A percentile compares a stretch with the other conserved stretches of the same genome.
Conservation (phyloP, 2,888 invertebrate genomes). For the Pilophorus perplexus region DNA sequence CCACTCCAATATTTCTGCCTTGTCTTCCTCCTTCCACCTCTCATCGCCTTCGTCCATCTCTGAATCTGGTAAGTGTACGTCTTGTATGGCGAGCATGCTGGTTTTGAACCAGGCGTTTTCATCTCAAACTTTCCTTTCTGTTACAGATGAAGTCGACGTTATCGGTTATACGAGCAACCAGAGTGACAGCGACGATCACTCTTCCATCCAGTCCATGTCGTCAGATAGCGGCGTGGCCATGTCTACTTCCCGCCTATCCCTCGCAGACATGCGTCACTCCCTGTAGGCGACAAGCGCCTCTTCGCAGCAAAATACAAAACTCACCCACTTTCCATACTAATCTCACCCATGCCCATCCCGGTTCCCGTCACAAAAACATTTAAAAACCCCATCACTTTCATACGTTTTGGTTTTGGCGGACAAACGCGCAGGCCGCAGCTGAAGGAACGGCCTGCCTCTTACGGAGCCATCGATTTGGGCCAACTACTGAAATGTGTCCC, state of each 20-base stretch:
- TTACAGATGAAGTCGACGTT: conserved; percentile 59
- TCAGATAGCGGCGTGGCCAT: conserved; percentile 72
- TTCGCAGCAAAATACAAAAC: conserved; percentile 2
- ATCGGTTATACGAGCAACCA: conserved; percentile 82
- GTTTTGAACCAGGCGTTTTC: not conserved
- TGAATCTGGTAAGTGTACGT: conserved; percentile 63
- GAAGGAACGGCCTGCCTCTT: too few relatives aligned
- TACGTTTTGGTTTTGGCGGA: too few relatives aligned
- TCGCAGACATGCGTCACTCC: conserved; percentile 52
- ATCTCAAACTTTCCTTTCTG: too few relatives aligned
- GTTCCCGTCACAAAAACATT: too few relatives aligned
- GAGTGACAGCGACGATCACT: conserved; percentile 79
- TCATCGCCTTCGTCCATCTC: conserved; percentile 66
- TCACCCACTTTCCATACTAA: conserved; percentile 16
- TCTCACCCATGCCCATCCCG: not conserved
- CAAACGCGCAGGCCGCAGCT: too few relatives aligned
- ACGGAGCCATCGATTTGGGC: too few relatives aligned
- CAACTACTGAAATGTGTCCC: too few relatives aligned
- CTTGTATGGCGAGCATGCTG: not conserved
- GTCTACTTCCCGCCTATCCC: conserved; percentile 65
- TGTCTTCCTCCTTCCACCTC: conserved; percentile 51
- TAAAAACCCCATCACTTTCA: too few relatives aligned
- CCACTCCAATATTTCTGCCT: conserved; percentile 58
- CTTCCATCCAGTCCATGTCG: conserved; percentile 64
- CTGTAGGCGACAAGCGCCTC: conserved; percentile 32